Evolutionary conservation across 1,140 invertebrate genomes (phyloP).

Genomic region (Mamestra configurata): DNA sequence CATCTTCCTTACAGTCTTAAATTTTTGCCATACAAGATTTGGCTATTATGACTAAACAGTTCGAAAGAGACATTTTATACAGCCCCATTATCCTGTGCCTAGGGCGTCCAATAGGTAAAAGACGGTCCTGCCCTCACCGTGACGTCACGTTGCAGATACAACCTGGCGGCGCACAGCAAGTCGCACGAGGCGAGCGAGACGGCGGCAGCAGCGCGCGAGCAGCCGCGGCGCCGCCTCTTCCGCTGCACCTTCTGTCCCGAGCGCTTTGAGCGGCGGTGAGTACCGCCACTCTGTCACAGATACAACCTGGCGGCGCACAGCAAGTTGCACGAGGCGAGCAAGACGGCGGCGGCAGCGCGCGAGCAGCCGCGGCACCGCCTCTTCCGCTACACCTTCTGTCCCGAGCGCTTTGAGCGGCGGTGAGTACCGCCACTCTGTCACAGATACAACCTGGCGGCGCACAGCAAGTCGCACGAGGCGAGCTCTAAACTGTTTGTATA

Average conservation of each 20-base stretch:
- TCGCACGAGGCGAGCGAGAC: conserved; percentile 63
- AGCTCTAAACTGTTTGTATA: no score
- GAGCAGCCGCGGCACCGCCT: conserved; percentile 63
- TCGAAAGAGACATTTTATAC: no score
- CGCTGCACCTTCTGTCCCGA: conserved; percentile 82
- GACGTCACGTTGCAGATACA: conserved; percentile 66
- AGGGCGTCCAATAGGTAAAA: no score
- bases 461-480: conserved; percentile 69
- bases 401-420: conserved; percentile 79
- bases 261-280: conserved; percentile 76
- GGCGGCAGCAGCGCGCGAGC: conserved; percentile 31
- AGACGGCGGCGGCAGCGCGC: conserved; percentile 37
- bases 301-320: conserved; percentile 80
- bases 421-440: conserved; percentile 20
- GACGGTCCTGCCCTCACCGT: not conserved
- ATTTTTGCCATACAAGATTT: no score
- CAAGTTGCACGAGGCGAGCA: conserved; percentile 66
- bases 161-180: conserved; percentile 76
- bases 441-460: conserved; percentile 77
- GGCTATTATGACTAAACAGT: no score
- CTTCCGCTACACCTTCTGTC: conserved; percentile 82
- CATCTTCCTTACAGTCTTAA: no score
- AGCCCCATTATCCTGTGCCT: no score
- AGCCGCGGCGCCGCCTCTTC: conserved; percentile 70
- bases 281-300: conserved; percentile 5